Evolutionary conservation across 2,888 invertebrate species (phyloP).

Genomic region (Hetaerina titia): DNA sequence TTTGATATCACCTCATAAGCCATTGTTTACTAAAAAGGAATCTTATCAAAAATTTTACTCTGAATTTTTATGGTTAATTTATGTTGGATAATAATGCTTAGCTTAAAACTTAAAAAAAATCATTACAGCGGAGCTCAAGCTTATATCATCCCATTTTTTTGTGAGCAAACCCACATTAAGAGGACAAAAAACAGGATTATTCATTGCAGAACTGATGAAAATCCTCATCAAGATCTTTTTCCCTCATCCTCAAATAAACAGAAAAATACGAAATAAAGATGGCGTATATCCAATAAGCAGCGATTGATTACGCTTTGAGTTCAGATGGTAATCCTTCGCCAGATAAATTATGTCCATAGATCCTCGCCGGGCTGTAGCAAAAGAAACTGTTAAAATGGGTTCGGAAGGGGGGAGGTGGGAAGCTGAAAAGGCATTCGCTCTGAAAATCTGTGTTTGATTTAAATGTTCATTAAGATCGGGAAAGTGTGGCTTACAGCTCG

Average conservation of each 20-base stretch:
- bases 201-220: background rate
- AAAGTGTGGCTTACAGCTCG: background rate
- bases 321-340: background rate
- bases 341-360: background rate
- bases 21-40: too few relatives aligned
- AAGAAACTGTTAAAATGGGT: background rate
- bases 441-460: conserved; percentile 25
- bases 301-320: conserved; percentile 1
- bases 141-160: too few relatives aligned
- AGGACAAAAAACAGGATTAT: too few relatives aligned
- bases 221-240: background rate
- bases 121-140: too few relatives aligned
- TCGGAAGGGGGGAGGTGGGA: background rate
- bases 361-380: background rate
- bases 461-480: conserved; percentile 27
- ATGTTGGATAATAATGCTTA: too few relatives aligned
- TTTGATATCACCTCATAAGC: too few relatives aligned
- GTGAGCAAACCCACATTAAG: too few relatives aligned
- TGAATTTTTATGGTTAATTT: too few relatives aligned
- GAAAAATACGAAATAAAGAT: background rate
- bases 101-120: too few relatives aligned
- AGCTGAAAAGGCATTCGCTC: background rate
- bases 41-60: too few relatives aligned
- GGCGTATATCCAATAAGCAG: background rate
- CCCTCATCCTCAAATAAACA: background rate